A percentile compares a stretch with the other conserved stretches of the same genome.
These are phyloP conservation scores for Astropecten irregularis DNA, from an alignment of 53 echinoderm and acorn worm species.

Conservation along the genomic window DNA sequence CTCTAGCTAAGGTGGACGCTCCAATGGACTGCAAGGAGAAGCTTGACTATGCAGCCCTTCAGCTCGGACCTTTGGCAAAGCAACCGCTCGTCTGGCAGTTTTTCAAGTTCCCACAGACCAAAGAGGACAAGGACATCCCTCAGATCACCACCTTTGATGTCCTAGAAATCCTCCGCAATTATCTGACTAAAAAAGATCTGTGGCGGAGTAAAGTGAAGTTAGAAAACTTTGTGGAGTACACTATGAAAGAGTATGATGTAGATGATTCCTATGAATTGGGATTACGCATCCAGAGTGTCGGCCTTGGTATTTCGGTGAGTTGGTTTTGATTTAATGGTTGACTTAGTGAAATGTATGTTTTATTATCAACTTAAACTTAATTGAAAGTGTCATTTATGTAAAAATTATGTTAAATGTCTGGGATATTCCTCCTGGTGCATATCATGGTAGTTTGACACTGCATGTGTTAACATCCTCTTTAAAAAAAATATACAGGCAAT, in stretches of 20 bases:
- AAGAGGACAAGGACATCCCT: slow-evolving; percentile 57
- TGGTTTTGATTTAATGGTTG: too few species aligned
- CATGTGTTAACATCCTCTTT: too few species aligned
- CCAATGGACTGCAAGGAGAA: slow-evolving; percentile 13
- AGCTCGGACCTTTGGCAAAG: slow-evolving; percentile 62
- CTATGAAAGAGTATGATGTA: slow-evolving; percentile 32
- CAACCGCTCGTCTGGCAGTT: slow-evolving; percentile 51
- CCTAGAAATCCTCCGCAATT: slow-evolving; percentile 26
- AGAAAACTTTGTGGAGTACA: slow-evolving; percentile 60
- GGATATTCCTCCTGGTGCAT: too few species aligned
- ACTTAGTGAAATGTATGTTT: too few species aligned
- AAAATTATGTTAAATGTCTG: too few species aligned
- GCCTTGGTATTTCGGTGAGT: slow-evolving; percentile 68
- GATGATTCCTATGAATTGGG: slow-evolving; percentile 61
- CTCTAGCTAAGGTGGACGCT: slow-evolving; percentile 47
- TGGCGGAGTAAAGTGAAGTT: slow-evolving; percentile 54
- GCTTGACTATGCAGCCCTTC: slow-evolving; percentile 27
- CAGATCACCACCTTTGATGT: slow-evolving; percentile 65
- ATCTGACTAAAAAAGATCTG: slow-evolving; percentile 4
- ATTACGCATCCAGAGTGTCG: slow-evolving; percentile 63
- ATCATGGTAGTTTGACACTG: too few species aligned
- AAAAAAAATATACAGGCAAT: slow-evolving; percentile 45
- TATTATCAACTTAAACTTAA: too few species aligned
- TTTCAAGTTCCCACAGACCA: slow-evolving; percentile 60
- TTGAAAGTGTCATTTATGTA: too few species aligned